Evolutionary conservation across 2,888 invertebrate genomes (phyloP).

Genomic region (Synergus japonicus): DNA sequence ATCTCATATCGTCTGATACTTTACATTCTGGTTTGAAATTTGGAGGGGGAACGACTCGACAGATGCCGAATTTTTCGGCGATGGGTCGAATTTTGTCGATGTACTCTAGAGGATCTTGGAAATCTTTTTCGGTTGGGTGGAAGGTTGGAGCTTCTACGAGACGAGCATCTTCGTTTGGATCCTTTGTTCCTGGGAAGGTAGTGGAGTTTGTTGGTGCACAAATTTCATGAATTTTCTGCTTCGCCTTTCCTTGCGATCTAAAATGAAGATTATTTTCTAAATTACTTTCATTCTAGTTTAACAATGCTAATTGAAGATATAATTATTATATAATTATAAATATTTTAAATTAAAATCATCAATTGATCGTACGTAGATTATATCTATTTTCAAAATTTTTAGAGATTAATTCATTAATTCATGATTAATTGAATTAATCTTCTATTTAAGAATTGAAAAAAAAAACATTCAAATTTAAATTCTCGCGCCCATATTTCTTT

Average conservation of each 20-base stretch:
- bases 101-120: constrained; percentile 90
- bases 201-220: constrained; percentile 65
- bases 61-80: constrained; percentile 91
- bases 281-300: background rate
- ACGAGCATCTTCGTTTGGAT: constrained; percentile 75
- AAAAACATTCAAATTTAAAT: no score
- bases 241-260: constrained; percentile 58
- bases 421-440: no score
- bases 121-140: constrained; percentile 89
- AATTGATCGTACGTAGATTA: no score
- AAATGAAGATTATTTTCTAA: background rate
- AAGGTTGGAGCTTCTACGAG: constrained; percentile 88
- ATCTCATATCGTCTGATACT: constrained; percentile 90
- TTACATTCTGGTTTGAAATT: constrained; percentile 90
- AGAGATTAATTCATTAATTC: no score
- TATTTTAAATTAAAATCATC: no score
- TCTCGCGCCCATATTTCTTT: no score
- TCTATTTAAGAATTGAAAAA: no score
- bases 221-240: constrained; percentile 60
- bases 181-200: constrained; percentile 64
- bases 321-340: no score
- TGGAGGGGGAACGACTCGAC: constrained; percentile 90
- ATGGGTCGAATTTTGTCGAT: constrained; percentile 87
- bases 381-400: no score
- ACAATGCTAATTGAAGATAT: background rate